A percentile compares a stretch with the other conserved stretches of the same genome.
phyloP scores from a whole-genome alignment of 2,797 vertebrate genomes.

The Anas georgica region DNA sequence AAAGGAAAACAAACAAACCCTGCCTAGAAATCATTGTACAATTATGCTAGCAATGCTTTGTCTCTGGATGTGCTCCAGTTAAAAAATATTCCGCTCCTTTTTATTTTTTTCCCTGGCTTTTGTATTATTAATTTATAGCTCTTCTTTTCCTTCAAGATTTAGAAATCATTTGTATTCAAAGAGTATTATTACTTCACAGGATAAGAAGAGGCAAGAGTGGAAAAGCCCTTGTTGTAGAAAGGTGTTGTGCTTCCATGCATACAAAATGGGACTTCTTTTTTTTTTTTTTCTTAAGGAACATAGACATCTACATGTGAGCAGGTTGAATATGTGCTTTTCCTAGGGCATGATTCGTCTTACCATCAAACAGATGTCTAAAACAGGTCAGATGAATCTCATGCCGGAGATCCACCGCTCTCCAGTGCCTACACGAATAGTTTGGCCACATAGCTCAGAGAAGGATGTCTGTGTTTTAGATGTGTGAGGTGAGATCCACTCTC shows the following conservation, averaged over 20 bases:
- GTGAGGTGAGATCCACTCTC: not conserved
- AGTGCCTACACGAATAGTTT: not conserved
- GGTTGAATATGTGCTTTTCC: not conserved
- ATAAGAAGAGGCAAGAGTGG: not conserved
- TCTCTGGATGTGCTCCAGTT: not conserved
- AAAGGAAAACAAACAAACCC: not conserved
- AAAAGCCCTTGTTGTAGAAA: not conserved
- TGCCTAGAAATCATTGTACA: not conserved
- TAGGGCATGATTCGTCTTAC: not conserved
- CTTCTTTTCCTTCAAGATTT: not conserved
- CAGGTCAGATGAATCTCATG: not conserved
- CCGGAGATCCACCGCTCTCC: not conserved
- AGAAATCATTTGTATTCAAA: not conserved
- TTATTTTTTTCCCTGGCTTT: not conserved
- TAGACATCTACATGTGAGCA: not conserved
- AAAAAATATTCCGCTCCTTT: not conserved
- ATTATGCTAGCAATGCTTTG: not conserved
- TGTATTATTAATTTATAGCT: not conserved
- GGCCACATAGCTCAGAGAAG: not conserved
- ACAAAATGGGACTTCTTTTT: not conserved
- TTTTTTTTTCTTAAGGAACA: not conserved
- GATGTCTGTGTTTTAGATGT: not conserved
- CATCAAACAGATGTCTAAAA: not conserved
- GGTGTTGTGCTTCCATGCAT: not conserved
- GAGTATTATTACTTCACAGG: not conserved